A percentile compares a stretch with the other conserved stretches of the same genome.
phyloP scores from a whole-genome alignment of 37 sponge, comb jelly and placozoan species.

The Diacarnus erythraeanus region DNA sequence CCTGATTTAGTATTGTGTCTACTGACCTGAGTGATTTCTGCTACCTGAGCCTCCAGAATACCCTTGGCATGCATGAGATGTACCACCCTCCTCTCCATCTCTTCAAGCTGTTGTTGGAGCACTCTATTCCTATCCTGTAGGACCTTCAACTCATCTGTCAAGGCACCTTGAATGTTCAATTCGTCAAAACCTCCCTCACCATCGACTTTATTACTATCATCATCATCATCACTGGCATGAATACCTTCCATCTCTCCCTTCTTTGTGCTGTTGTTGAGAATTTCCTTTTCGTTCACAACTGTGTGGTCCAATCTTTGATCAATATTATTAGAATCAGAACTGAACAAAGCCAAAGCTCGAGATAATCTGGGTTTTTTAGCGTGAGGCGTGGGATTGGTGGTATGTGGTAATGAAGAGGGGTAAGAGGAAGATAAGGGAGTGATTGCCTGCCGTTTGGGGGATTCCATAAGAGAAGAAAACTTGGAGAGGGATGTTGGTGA shows the following conservation, averaged over 20 bases:
- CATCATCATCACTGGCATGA: neutral
- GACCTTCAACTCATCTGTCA: conserved; percentile 72
- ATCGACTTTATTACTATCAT: conserved; percentile 1
- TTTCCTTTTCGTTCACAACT: neutral
- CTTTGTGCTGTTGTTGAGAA: neutral
- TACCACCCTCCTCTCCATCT: conserved; percentile 24
- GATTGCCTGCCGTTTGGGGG: neutral
- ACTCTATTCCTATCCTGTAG: conserved; percentile 27
- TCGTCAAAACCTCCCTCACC: conserved; percentile 17
- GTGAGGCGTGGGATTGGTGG: neutral
- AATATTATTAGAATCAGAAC: neutral
- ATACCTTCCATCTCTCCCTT: neutral
- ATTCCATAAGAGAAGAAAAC: conserved; percentile 7
- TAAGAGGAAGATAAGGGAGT: neutral
- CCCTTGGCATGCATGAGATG: conserved; percentile 20
- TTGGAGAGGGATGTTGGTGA: neutral
- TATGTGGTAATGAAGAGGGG: neutral
- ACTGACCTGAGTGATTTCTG: conserved; percentile 42
- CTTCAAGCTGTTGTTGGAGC: conserved; percentile 22
- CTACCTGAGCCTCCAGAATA: conserved; percentile 30
- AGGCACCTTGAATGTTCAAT: conserved; percentile 55
- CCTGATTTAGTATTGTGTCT: too few species aligned
- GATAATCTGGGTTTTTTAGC: conserved; percentile 7
- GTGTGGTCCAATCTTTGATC: too few species aligned
- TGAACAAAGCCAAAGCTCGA: neutral